Percentiles rank a stretch among this genome's conserved stretches.
phyloP scores from a whole-genome alignment of 2,113 vertebrate genomes.

The Megaptera novaeangliae region DNA sequence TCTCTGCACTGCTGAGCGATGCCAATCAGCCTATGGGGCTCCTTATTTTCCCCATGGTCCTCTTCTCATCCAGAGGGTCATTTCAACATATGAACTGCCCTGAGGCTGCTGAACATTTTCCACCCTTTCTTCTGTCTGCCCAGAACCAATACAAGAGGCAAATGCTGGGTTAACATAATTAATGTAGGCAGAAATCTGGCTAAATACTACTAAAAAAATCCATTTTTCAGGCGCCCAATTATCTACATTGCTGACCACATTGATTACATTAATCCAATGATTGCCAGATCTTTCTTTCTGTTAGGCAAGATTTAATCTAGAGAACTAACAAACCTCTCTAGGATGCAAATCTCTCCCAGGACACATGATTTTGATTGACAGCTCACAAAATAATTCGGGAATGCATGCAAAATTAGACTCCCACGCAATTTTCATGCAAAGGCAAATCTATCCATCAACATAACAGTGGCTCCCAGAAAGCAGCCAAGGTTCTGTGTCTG shows the following conservation, averaged over 20 bases:
- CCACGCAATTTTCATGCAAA: slow-evolving; percentile 15
- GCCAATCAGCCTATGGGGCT: neutral
- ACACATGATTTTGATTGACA: slow-evolving; percentile 23
- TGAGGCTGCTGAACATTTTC: slow-evolving; percentile 10
- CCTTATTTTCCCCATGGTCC: neutral
- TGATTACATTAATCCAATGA: slow-evolving; percentile 32
- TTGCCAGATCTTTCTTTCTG: slow-evolving; percentile 36
- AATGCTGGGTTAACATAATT: slow-evolving; percentile 7
- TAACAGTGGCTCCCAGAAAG: slow-evolving; percentile 27
- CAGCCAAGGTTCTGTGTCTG: slow-evolving; percentile 3
- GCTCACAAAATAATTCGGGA: slow-evolving; percentile 44
- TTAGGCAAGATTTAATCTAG: slow-evolving; percentile 23
- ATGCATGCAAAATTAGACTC: slow-evolving; percentile 59
- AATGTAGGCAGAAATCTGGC: slow-evolving; percentile 46
- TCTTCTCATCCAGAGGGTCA: neutral
- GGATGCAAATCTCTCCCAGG: slow-evolving; percentile 35
- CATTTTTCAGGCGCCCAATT: neutral
- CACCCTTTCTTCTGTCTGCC: neutral
- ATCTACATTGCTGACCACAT: slow-evolving; percentile 25
- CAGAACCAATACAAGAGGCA: slow-evolving; percentile 16
- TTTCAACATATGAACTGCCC: neutral
- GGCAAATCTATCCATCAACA: slow-evolving; percentile 21
- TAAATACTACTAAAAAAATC: neutral
- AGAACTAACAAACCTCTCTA: slow-evolving; percentile 26
- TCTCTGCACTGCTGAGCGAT: neutral